Conservation (phyloP, 2,888 invertebrate genomes). For the Thyatira batis region DNA sequence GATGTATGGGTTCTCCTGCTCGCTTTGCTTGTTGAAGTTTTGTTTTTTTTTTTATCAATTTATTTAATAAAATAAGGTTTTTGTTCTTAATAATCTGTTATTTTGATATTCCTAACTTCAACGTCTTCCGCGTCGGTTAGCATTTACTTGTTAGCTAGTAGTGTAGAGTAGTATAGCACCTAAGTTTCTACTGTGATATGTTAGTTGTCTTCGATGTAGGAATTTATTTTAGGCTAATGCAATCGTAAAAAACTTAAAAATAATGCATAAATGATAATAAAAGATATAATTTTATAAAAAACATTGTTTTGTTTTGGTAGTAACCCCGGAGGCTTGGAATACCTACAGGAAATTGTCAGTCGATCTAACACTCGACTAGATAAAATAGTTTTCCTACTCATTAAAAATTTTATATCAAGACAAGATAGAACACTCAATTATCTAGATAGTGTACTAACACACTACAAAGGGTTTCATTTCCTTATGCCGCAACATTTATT, state of each 20-base stretch:
- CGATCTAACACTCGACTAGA: background rate
- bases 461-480: background rate
- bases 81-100: slow-evolving; percentile 68
- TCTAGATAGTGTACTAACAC: background rate
- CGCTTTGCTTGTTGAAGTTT: slow-evolving; percentile 77
- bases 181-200: slow-evolving; percentile 69
- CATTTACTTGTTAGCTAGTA: slow-evolving; percentile 60
- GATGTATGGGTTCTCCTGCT: slow-evolving; percentile 59
- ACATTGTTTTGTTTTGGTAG: slow-evolving; percentile 36
- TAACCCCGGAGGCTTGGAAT: background rate
- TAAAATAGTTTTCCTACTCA: background rate
- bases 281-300: slow-evolving; percentile 38
- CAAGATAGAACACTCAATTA: slow-evolving; percentile 1
- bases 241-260: slow-evolving; percentile 23
- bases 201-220: slow-evolving; percentile 45
- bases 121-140: slow-evolving; percentile 70
- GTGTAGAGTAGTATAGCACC: slow-evolving; percentile 56
- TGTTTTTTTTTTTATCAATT: slow-evolving; percentile 56
- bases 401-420: background rate
- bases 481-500: background rate
- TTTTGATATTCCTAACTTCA: slow-evolving; percentile 69
- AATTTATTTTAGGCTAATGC: slow-evolving; percentile 24
- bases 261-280: slow-evolving; percentile 15
- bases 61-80: slow-evolving; percentile 74
- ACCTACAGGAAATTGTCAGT: background rate